These are phyloP conservation scores for Hemichromis elongatus DNA, from an alignment of 2,113 vertebrate genomes.

Conservation along the genomic window DNA sequence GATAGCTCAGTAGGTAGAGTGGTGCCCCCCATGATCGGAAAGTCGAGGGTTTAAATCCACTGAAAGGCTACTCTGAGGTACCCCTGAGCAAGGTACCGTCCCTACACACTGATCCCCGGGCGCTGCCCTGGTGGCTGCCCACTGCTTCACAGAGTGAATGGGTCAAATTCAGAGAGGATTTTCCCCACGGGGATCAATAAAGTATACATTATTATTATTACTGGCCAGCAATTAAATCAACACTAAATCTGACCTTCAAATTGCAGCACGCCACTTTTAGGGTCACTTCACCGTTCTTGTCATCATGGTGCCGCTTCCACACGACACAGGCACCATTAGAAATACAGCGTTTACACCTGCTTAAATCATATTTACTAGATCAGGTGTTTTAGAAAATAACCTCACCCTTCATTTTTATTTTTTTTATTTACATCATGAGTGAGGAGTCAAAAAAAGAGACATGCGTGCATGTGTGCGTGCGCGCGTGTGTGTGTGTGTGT, in stretches of 20 bases:
- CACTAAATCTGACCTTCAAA: neutral
- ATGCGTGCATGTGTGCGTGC: too few relatives aligned
- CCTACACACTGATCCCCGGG: too few relatives aligned
- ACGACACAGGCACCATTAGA: neutral
- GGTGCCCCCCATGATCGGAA: too few relatives aligned
- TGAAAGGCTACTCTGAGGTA: too few relatives aligned
- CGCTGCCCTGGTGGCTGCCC: too few relatives aligned
- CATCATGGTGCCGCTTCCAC: neutral
- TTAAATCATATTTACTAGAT: neutral
- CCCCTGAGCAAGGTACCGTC: too few relatives aligned
- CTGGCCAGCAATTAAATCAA: neutral
- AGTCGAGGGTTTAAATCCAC: too few relatives aligned
- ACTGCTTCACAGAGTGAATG: too few relatives aligned
- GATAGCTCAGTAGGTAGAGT: too few relatives aligned
- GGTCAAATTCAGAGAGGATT: too few relatives aligned
- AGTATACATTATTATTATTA: too few relatives aligned
- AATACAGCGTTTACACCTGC: neutral
- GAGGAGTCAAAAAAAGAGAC: neutral
- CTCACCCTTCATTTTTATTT: neutral
- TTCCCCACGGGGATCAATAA: too few relatives aligned
- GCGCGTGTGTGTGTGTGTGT: neutral
- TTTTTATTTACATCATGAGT: neutral
- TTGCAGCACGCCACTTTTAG: neutral
- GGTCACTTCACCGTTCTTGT: neutral
- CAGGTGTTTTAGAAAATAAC: neutral